Evolutionary conservation across 1,140 invertebrate genomes (phyloP).

Genomic region (Leptinotarsa texana): DNA sequence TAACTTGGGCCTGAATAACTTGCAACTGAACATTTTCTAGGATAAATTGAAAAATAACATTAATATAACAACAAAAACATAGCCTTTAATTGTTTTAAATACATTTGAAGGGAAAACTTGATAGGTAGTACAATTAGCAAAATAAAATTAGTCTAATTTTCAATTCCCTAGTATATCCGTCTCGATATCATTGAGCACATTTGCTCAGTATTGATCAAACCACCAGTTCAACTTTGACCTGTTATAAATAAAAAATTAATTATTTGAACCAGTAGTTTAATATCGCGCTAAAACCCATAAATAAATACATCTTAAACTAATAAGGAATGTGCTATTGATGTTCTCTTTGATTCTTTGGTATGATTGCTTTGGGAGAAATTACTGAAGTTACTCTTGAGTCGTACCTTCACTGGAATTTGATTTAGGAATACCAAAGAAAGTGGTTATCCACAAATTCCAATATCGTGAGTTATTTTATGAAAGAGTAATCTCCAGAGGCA

Average conservation of each 20-base stretch:
- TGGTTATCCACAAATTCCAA: too few relatives aligned
- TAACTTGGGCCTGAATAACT: too few relatives aligned
- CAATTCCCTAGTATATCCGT: background rate
- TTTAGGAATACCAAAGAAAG: too few relatives aligned
- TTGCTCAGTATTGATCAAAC: background rate
- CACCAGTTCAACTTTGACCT: background rate
- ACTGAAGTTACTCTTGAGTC: too few relatives aligned
- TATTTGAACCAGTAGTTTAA: background rate
- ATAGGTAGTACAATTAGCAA: conserved; percentile 36
- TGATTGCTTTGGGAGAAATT: background rate
- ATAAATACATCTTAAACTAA: background rate
- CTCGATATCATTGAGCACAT: background rate
- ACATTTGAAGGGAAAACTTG: background rate
- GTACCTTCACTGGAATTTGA: too few relatives aligned
- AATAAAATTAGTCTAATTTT: conserved; percentile 32
- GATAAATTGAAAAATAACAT: background rate
- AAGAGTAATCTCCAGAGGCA: too few relatives aligned
- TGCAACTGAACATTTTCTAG: background rate
- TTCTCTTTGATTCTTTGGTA: background rate
- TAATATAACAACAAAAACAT: conserved; percentile 26
- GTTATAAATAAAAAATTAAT: too few relatives aligned
- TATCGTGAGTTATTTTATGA: too few relatives aligned
- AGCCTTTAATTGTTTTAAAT: conserved; percentile 29
- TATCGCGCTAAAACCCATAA: background rate
- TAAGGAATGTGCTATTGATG: background rate